Conservation (phyloP, 2,113 vertebrate genomes). For the Salvelinus sp. region DNA sequence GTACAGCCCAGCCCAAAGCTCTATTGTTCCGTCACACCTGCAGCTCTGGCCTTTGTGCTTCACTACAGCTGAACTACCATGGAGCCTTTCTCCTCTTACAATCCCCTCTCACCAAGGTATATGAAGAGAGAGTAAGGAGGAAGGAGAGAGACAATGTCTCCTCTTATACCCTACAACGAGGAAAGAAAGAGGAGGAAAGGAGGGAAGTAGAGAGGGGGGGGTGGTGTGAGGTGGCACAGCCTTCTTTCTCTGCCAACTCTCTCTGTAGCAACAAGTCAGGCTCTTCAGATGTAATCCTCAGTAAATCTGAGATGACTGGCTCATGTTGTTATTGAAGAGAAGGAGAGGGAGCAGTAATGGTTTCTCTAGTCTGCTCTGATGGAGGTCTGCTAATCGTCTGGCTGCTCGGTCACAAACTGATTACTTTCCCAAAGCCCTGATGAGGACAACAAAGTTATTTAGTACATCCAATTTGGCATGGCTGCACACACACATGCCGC, state of each 20-base stretch:
- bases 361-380: slow-evolving; percentile 37
- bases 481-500: not conserved
- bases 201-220: slow-evolving; percentile 37
- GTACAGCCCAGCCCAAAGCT: slow-evolving; percentile 57
- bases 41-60: slow-evolving; percentile 59
- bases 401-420: slow-evolving; percentile 41
- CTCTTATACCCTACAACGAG: slow-evolving; percentile 6
- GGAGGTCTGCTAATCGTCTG: slow-evolving; percentile 45
- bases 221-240: slow-evolving; percentile 42
- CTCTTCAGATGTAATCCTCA: slow-evolving; percentile 47
- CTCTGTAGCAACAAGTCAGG: slow-evolving; percentile 69
- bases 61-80: slow-evolving; percentile 55
- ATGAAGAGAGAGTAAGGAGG: slow-evolving; percentile 6
- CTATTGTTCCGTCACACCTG: slow-evolving; percentile 73
- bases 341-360: slow-evolving; percentile 52
- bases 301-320: slow-evolving; percentile 50
- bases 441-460: slow-evolving; percentile 17
- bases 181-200: not conserved
- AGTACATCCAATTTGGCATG: slow-evolving; percentile 15
- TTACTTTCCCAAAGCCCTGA: slow-evolving; percentile 41
- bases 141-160: slow-evolving; percentile 13
- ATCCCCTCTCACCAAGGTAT: slow-evolving; percentile 49
- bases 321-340: slow-evolving; percentile 44
- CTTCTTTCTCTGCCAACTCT: slow-evolving; percentile 47
- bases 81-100: slow-evolving; percentile 65